Evolutionary conservation across 2,888 invertebrate genomes (phyloP), one percentile per base, ranked within the genome.

Genomic region (Opisthograptis luteolata): DNA sequence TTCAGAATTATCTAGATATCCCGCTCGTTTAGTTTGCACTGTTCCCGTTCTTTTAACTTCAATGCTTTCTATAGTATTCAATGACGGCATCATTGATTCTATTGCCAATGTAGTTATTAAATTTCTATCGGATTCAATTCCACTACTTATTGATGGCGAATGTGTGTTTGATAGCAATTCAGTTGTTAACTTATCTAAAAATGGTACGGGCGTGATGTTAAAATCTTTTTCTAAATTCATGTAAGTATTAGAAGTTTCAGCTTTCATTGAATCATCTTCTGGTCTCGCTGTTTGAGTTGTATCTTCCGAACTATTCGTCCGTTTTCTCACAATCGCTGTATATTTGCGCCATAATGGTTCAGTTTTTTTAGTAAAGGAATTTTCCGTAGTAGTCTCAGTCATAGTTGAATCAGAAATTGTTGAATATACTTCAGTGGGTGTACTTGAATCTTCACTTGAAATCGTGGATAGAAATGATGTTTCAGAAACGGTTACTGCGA

Each of bases 1-100:
- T 24, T 66, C 67, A 10, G 81, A 79, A 35, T 76, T 76, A 58
- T 87, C 77, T 56, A 84, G 60, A 55, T 74, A 87, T 2, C 87
- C 87, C 25, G 78, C 87, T 55, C 86, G 69, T 64, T 72, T 82
- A 4, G 85, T 78, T 34, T 76, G 71, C 9, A 84, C 68, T 7
- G 71, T 68, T 10, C 73, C 79, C 25, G 59, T 39, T 39, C 63
- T 66, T 8, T 45, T 58, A 17, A 40, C 7, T 25, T 36, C 37
- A 15, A 31, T 36, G 14, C 25, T 47, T 31, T 39, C 37, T 40
- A 25, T 34, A 14, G 56, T 47, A 15, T 34, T 28, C 45, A 36
- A 27, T 9, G 51, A 39, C 9, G 35, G 19, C 30, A 42, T 34
- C 8, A 27, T 30, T 39, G 19, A 30, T 40, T 53, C 43, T 20